Percentiles rank a stretch among this genome's conserved stretches.
phyloP scores from a whole-genome alignment of 2,113 vertebrate species.

The Sterrhoptilus dennistouni region DNA sequence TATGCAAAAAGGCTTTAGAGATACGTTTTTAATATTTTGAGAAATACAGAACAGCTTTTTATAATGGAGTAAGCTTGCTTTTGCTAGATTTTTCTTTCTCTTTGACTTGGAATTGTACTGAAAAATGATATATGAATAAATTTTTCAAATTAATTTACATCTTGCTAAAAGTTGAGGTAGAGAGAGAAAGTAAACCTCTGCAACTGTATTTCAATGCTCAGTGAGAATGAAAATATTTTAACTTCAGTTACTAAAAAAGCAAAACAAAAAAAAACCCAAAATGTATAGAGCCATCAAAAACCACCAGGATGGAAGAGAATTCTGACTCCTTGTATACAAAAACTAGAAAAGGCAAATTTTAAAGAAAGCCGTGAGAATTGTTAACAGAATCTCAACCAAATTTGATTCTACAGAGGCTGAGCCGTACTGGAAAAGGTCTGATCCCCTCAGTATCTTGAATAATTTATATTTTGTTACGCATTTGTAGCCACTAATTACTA shows the following conservation, averaged over 20 bases:
- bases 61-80: background rate
- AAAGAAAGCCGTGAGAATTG: background rate
- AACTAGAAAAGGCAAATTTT: background rate
- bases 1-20: background rate
- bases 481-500: background rate
- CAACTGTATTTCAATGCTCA: background rate
- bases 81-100: background rate
- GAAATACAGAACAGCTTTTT: background rate
- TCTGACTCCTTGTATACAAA: background rate
- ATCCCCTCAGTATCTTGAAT: background rate
- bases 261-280: fast-evolving
- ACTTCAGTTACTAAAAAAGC: background rate
- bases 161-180: background rate
- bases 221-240: background rate
- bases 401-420: background rate
- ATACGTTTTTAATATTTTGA: background rate
- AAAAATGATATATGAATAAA: background rate
- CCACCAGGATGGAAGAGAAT: background rate
- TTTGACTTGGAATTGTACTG: background rate
- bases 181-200: background rate
- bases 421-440: background rate
- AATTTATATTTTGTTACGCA: background rate
- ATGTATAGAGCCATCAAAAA: background rate
- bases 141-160: fast-evolving
- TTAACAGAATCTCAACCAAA: background rate